Evolutionary conservation across 2,888 invertebrate genomes (phyloP).

Genomic region (Noctua janthina): DNA sequence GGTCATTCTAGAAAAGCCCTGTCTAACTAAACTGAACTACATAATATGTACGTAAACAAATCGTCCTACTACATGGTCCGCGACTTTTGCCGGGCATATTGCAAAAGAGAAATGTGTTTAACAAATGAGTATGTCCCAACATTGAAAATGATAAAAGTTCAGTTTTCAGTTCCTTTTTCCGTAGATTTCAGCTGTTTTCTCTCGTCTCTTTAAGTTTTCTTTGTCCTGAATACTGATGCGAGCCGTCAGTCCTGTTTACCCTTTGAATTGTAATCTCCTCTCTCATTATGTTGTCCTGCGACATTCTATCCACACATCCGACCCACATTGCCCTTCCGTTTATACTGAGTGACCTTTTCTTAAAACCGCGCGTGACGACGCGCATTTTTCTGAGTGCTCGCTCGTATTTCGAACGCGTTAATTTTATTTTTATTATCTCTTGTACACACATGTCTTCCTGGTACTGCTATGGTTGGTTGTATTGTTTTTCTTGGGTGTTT

Average conservation of each 20-base stretch:
- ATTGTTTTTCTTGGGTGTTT: not conserved
- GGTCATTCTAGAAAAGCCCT: not conserved
- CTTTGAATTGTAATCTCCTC: slow-evolving; percentile 51
- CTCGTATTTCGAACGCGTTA: slow-evolving; percentile 39
- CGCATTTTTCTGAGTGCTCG: slow-evolving; percentile 37
- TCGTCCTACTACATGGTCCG: not conserved
- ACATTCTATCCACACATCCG: slow-evolving; percentile 56
- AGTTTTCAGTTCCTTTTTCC: not conserved
- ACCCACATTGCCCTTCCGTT: slow-evolving; percentile 42
- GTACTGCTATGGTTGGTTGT: slow-evolving; percentile 16
- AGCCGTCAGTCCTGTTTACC: slow-evolving; percentile 43
- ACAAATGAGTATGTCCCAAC: slow-evolving; percentile 1
- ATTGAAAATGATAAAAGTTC: slow-evolving; percentile 15
- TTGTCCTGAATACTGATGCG: slow-evolving; percentile 49
- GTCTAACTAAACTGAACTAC: not conserved
- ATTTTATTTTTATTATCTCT: slow-evolving; percentile 46
- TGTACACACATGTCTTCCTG: slow-evolving; percentile 30
- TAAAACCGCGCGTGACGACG: slow-evolving; percentile 47
- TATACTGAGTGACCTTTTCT: slow-evolving; percentile 55
- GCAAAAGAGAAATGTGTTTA: slow-evolving; percentile 3
- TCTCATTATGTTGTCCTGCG: slow-evolving; percentile 50
- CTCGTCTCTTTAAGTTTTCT: slow-evolving; percentile 16
- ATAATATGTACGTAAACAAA: not conserved
- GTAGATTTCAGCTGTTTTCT: slow-evolving; percentile 34
- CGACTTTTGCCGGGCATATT: not conserved